Conservation (phyloP, 2,113 vertebrate genomes). For the Maylandia zebra region DNA sequence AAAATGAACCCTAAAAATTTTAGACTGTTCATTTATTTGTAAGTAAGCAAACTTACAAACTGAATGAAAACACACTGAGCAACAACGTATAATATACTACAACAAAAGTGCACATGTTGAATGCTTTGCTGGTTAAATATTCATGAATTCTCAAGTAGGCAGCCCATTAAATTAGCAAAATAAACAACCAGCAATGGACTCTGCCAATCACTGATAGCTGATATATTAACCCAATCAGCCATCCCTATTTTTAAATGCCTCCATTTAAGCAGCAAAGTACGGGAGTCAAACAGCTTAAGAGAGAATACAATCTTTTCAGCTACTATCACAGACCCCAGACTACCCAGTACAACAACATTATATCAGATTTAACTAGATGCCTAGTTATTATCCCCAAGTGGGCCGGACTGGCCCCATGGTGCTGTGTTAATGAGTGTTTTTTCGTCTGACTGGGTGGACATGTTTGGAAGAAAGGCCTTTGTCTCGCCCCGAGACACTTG, state of each 20-base stretch:
- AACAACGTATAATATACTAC: background rate
- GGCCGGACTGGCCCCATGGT: slow-evolving; percentile 38
- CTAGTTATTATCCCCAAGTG: slow-evolving; percentile 60
- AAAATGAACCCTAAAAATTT: background rate
- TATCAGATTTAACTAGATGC: slow-evolving; percentile 65
- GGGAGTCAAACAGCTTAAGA: slow-evolving; percentile 23
- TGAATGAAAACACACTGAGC: background rate
- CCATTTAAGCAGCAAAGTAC: slow-evolving; percentile 1
- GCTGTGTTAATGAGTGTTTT: slow-evolving; percentile 69
- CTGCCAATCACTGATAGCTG: background rate
- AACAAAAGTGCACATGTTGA: background rate
- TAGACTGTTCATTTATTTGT: background rate
- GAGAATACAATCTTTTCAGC: slow-evolving; percentile 6
- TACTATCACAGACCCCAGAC: slow-evolving; percentile 22
- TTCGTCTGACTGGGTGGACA: slow-evolving; percentile 67
- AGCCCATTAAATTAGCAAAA: background rate
- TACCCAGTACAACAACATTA: slow-evolving; percentile 28
- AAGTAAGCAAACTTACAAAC: background rate
- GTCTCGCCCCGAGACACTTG: slow-evolving; percentile 11
- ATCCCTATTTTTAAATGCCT: background rate
- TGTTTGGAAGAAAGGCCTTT: slow-evolving; percentile 52
- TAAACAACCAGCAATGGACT: background rate
- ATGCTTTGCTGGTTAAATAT: background rate
- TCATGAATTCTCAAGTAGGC: background rate
- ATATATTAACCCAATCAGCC: background rate